Percentiles rank a stretch among this genome's conserved stretches.
Evolutionary conservation across 1,140 invertebrate species (phyloP).

Genomic region (Drosophila persimilis): DNA sequence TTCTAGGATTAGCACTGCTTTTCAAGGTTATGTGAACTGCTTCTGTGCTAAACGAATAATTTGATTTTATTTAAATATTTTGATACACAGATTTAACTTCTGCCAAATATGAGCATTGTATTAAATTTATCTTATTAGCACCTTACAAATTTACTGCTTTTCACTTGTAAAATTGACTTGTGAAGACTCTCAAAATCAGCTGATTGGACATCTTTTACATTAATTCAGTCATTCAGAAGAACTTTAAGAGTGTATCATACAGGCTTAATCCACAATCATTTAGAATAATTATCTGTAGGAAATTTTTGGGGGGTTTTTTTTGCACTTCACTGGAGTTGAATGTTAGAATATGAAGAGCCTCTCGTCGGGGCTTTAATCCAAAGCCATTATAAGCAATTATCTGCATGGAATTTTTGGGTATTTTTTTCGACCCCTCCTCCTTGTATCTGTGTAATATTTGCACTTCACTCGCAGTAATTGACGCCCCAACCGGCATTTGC

Average conservation of each 20-base stretch:
- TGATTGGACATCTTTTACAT: too few species aligned
- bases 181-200: too few species aligned
- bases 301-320: slow-evolving; percentile 32
- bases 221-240: too few species aligned
- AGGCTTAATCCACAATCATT: slow-evolving; percentile 19
- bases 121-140: too few species aligned
- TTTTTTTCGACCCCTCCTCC: slow-evolving; percentile 2
- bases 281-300: slow-evolving; percentile 14
- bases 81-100: too few species aligned
- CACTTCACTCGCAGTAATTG: slow-evolving; percentile 43
- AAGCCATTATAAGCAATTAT: slow-evolving; percentile 31
- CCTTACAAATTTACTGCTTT: too few species aligned
- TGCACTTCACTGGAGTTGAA: slow-evolving; percentile 39
- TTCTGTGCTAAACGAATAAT: too few species aligned
- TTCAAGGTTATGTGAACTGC: too few species aligned
- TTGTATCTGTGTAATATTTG: slow-evolving; percentile 22
- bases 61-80: too few species aligned
- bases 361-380: neutral
- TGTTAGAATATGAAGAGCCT: neutral
- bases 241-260: neutral
- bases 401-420: slow-evolving; percentile 26
- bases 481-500: slow-evolving; percentile 40
- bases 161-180: too few species aligned
- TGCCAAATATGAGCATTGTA: too few species aligned
- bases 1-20: too few species aligned